phyloP scores from a whole-genome alignment of 2,113 vertebrate genomes.

The Panurus biarmicus region DNA sequence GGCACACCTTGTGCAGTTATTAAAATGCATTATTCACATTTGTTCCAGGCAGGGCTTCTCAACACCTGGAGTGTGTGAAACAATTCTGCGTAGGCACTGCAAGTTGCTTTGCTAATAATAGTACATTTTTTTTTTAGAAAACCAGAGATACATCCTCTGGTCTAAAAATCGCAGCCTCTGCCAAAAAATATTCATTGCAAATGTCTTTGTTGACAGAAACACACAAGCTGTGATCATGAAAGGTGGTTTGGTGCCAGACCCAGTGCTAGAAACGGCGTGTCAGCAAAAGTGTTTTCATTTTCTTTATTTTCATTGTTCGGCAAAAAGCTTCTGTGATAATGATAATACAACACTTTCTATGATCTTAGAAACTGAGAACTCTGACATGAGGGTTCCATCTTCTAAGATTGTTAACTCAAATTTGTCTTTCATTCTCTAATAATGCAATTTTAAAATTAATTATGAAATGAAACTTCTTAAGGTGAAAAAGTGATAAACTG shows the following conservation, averaged over 20 bases:
- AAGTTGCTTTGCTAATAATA: neutral
- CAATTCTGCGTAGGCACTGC: neutral
- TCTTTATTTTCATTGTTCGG: neutral
- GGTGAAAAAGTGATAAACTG: neutral
- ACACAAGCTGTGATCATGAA: neutral
- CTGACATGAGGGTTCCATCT: neutral
- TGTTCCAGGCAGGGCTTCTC: neutral
- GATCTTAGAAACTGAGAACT: neutral
- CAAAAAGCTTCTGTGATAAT: neutral
- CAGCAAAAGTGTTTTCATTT: neutral
- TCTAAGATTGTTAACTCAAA: neutral
- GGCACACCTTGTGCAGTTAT: neutral
- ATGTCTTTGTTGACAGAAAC: neutral
- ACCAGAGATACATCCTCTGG: neutral
- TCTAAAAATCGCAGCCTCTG: neutral
- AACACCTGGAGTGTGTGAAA: neutral
- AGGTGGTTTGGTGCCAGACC: neutral
- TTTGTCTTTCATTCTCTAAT: neutral
- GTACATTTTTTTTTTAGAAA: neutral
- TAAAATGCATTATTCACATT: neutral
- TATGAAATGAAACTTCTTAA: neutral
- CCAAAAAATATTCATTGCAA: neutral
- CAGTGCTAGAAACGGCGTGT: neutral
- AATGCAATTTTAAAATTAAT: neutral
- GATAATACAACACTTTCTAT: neutral